These are phyloP conservation scores for Scaptomyza tumidula DNA, from an alignment of 2,888 invertebrate species.

Conservation along the genomic window DNA sequence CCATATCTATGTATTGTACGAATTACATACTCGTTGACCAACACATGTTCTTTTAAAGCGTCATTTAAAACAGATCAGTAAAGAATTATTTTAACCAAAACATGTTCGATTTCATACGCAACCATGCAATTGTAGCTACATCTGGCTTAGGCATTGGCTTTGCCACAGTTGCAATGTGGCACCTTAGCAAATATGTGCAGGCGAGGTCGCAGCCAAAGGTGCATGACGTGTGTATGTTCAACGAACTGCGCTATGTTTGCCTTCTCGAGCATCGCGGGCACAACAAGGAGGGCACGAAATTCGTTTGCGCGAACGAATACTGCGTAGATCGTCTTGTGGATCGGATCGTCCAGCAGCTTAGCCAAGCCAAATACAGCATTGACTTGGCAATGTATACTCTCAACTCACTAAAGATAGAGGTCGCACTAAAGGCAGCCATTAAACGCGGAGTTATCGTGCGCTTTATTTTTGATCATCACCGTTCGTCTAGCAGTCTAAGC, in stretches of 20 bases:
- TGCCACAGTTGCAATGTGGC: neutral
- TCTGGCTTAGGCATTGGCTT: constrained; percentile 1
- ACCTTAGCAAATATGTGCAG: neutral
- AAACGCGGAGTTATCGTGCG: constrained; percentile 7
- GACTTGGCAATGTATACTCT: constrained; percentile 1
- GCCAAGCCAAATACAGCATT: neutral
- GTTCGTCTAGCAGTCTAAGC: too few relatives aligned
- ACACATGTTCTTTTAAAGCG: neutral
- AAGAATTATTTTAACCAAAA: neutral
- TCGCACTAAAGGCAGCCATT: constrained; percentile 1
- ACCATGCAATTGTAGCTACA: neutral
- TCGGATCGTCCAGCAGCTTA: neutral
- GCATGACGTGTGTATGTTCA: constrained; percentile 7
- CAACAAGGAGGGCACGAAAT: neutral
- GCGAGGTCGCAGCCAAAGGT: neutral
- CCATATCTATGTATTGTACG: too few relatives aligned
- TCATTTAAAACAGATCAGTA: neutral
- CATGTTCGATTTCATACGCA: neutral
- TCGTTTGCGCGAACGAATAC: constrained; percentile 2
- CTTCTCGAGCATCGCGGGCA: constrained; percentile 1
- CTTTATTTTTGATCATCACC: neutral
- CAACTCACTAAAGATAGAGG: neutral
- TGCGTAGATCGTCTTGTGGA: constrained; percentile 1
- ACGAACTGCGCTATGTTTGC: constrained; percentile 5
- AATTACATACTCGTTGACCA: neutral